Evolutionary conservation across 2,113 vertebrate genomes (phyloP).

Genomic region (Dolichotis patagonum): DNA sequence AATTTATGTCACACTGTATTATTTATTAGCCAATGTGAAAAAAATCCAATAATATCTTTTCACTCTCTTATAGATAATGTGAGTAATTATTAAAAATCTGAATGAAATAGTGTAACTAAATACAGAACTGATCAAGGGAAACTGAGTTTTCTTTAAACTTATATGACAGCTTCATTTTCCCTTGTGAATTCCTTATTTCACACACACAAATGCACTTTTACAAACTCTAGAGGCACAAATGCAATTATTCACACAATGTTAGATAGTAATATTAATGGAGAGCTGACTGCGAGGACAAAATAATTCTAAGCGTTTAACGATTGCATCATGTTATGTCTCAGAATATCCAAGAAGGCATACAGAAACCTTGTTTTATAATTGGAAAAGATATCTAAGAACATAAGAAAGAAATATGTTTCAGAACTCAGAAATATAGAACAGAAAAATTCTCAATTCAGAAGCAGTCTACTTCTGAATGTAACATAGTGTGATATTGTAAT

Average conservation of each 20-base stretch:
- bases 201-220: neutral
- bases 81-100: conserved; percentile 73
- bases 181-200: neutral
- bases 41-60: conserved; percentile 58
- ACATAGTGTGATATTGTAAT: neutral
- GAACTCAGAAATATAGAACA: neutral
- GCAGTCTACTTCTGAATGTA: neutral
- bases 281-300: neutral
- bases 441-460: neutral
- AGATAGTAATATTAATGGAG: neutral
- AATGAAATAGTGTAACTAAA: conserved; percentile 58
- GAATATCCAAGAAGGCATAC: neutral
- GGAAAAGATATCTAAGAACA: neutral
- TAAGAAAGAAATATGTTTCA: neutral
- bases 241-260: no score
- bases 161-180: neutral
- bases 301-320: neutral
- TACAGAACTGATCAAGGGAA: neutral
- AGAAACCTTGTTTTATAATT: neutral
- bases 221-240: neutral
- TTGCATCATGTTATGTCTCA: neutral
- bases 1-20: conserved; percentile 2
- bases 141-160: neutral
- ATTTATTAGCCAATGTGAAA: conserved; percentile 67
- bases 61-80: conserved; percentile 35